phyloP scores from a whole-genome alignment of 2,113 vertebrate genomes.

The Amblyornis subalaris region DNA sequence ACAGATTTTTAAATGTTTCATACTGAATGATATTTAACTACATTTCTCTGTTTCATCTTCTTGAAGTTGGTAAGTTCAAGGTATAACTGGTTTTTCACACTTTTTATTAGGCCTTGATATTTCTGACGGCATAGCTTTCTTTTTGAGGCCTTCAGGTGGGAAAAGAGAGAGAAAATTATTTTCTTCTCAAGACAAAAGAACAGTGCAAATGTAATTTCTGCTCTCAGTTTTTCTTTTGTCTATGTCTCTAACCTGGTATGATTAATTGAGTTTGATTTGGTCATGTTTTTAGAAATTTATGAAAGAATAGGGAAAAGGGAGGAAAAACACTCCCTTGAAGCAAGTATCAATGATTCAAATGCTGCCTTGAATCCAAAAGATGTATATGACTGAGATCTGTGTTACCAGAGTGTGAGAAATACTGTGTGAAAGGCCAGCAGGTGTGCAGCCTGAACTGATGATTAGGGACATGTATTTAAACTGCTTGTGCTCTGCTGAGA shows the following conservation, averaged over 20 bases:
- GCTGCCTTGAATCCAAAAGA: neutral
- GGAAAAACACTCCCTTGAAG: neutral
- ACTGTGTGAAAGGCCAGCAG: neutral
- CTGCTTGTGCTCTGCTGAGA: neutral
- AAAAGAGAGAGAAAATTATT: constrained; percentile 12
- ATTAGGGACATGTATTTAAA: neutral
- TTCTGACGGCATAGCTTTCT: neutral
- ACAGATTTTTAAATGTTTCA: neutral
- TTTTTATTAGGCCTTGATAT: neutral
- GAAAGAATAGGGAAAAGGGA: neutral
- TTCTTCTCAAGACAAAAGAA: neutral
- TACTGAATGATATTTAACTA: neutral
- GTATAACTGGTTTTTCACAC: neutral
- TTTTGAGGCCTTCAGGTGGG: neutral
- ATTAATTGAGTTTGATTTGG: neutral
- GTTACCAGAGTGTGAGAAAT: neutral
- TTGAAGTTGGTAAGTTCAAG: neutral
- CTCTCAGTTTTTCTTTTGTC: constrained; percentile 12
- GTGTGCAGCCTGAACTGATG: neutral
- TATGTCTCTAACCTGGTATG: neutral
- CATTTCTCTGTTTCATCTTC: neutral
- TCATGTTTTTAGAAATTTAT: neutral
- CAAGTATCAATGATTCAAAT: neutral
- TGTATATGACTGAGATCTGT: neutral
- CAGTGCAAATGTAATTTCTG: neutral